Percentiles rank a stretch among this genome's conserved stretches.
Evolutionary conservation across 2,797 vertebrate genomes (phyloP).

Genomic region (Anolis apletophallus): DNA sequence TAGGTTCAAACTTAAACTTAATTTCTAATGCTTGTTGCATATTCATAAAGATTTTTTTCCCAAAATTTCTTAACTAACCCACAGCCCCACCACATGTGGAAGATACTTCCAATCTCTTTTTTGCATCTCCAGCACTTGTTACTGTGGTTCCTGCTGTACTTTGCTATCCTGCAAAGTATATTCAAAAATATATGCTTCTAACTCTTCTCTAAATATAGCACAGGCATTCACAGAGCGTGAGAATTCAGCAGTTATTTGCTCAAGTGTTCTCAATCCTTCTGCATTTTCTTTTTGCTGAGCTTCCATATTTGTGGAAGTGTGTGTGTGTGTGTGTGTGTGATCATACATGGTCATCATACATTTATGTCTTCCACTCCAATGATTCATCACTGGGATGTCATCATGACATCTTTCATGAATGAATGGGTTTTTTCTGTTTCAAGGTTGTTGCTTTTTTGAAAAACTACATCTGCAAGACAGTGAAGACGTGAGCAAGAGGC

Average conservation of each 20-base stretch:
- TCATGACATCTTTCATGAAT: conserved; percentile 29
- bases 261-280: conserved; percentile 20
- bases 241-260: conserved; percentile 2
- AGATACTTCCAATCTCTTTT: no score
- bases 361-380: conserved; percentile 43
- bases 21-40: no score
- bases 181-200: no score
- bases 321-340: no score
- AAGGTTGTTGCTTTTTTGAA: background rate
- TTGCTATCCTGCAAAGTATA: no score
- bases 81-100: no score
- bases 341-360: conserved; percentile 24
- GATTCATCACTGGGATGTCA: conserved; percentile 43
- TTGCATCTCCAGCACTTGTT: no score
- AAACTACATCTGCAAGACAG: conserved; percentile 34
- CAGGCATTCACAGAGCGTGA: background rate
- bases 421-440: background rate
- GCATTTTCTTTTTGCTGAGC: background rate
- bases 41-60: no score
- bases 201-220: background rate
- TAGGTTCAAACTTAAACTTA: no score
- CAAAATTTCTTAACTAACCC: no score
- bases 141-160: no score
- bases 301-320: conserved; percentile 2
- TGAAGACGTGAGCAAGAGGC: conserved; percentile 17